A percentile compares a stretch with the other conserved stretches of the same genome.
Evolutionary conservation across 2,797 vertebrate species (phyloP).

Genomic region (Halcyon chelicuti): DNA sequence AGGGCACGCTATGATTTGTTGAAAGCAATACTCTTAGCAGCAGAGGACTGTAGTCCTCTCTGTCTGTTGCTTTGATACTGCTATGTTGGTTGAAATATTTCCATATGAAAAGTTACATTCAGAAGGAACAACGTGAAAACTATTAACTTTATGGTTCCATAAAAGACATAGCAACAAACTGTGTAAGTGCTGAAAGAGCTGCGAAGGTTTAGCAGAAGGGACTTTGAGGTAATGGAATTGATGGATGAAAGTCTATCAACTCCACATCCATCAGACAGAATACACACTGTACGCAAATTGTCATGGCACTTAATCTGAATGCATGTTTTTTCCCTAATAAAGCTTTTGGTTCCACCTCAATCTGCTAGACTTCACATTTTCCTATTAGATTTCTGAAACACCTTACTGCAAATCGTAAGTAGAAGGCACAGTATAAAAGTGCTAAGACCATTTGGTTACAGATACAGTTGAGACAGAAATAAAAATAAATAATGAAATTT

Average conservation of each 20-base stretch:
- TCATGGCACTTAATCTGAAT: background rate
- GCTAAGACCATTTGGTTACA: background rate
- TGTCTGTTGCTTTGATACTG: background rate
- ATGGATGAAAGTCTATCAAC: background rate
- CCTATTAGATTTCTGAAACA: background rate
- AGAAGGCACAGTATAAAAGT: background rate
- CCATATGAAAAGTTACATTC: background rate
- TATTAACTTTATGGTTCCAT: background rate
- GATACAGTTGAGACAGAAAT: background rate
- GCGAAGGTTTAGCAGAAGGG: background rate
- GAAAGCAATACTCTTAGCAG: background rate
- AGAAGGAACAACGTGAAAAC: background rate
- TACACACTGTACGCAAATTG: background rate
- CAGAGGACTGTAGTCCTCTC: background rate
- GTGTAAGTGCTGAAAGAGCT: background rate
- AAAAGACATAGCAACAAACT: background rate
- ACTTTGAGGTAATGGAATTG: background rate
- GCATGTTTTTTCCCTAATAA: background rate
- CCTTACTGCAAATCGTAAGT: background rate
- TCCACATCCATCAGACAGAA: background rate
- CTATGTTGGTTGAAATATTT: background rate
- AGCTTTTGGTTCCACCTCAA: background rate
- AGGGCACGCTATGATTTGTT: background rate
- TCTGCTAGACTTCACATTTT: background rate
- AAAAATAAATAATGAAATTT: background rate